Evolutionary conservation across 2,113 vertebrate genomes (phyloP).

Genomic region (Platysteira castanea): DNA sequence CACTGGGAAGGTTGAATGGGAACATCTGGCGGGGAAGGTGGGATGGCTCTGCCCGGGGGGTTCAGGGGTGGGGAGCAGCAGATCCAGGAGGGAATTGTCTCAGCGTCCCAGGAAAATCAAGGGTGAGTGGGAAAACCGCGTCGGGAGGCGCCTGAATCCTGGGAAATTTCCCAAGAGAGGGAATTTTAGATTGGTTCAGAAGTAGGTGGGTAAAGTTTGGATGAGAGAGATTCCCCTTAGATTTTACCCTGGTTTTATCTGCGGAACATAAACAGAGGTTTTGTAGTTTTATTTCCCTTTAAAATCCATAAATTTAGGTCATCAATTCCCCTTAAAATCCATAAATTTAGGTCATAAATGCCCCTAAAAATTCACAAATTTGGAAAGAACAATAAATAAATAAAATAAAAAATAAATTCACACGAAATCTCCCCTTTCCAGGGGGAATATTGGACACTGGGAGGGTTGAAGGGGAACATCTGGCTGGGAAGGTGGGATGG

Average conservation of each 20-base stretch:
- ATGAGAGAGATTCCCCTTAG: neutral
- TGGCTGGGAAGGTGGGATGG: neutral
- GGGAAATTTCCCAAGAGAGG: neutral
- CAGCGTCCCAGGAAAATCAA: accelerated
- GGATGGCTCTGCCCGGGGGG: no score
- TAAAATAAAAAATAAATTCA: no score
- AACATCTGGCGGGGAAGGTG: neutral
- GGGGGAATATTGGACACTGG: neutral
- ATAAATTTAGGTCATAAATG: neutral
- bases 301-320: neutral
- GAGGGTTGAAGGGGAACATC: neutral
- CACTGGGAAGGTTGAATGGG: neutral
- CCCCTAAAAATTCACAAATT: neutral
- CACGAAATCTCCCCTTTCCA: neutral
- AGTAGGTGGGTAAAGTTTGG: neutral
- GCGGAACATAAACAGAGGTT: neutral
- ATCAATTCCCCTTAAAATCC: neutral
- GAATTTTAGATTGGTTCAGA: neutral
- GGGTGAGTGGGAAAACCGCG: neutral
- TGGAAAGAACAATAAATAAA: neutral
- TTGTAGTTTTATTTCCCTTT: neutral
- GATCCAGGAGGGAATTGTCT: neutral
- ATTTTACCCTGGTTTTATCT: neutral
- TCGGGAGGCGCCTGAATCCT: neutral
- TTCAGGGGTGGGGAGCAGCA: neutral